Conservation (phyloP, 2,113 vertebrate genomes). For the Orientallactaga bullata region DNA sequence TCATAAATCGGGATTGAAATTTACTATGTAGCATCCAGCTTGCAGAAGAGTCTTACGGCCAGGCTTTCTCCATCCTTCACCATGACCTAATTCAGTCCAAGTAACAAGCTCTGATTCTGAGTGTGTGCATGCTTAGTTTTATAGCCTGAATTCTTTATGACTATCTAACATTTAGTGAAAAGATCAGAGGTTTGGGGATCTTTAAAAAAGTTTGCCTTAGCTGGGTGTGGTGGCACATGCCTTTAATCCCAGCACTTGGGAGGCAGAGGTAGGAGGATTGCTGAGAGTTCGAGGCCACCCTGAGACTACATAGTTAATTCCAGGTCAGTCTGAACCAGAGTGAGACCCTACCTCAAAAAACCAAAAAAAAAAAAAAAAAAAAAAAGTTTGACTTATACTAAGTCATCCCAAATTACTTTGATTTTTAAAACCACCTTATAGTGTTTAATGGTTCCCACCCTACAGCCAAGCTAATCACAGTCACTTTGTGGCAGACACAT, state of each 20-base stretch:
- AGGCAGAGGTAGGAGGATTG: no score
- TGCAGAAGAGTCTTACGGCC: neutral
- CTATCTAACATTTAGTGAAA: constrained; percentile 8
- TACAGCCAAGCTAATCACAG: neutral
- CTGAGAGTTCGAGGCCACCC: no score
- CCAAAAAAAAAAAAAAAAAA: constrained; percentile 32
- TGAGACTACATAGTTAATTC: no score
- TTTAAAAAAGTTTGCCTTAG: constrained; percentile 35
- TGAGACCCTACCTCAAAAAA: no score
- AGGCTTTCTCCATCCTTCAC: constrained; percentile 36
- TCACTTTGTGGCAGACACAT: neutral
- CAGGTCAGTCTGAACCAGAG: no score
- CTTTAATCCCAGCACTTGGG: no score
- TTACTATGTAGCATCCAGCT: neutral
- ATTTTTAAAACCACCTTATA: neutral
- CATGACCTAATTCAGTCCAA: constrained; percentile 41
- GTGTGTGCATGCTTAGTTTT: constrained; percentile 19
- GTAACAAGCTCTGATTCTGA: neutral
- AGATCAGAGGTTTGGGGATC: neutral
- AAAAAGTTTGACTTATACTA: constrained; percentile 1
- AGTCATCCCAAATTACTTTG: constrained; percentile 11
- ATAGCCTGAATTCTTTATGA: constrained; percentile 37
- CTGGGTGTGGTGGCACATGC: no score
- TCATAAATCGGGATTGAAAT: constrained; percentile 28
- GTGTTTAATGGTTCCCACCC: neutral